These are phyloP conservation scores for Danio rerio DNA, from an alignment of 2,113 vertebrate species.

Conservation along the genomic window DNA sequence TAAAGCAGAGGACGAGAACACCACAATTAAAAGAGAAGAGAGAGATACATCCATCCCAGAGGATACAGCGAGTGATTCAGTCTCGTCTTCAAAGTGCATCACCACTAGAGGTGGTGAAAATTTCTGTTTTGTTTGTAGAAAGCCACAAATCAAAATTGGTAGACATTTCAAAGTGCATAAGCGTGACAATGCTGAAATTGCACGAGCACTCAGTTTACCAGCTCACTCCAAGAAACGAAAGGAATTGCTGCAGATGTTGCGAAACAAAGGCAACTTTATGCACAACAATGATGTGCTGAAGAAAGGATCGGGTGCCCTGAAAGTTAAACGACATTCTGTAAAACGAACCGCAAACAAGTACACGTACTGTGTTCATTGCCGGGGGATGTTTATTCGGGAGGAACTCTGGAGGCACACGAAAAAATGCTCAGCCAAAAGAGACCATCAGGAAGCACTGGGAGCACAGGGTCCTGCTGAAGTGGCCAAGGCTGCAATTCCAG, in stretches of 20 bases:
- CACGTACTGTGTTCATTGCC: not conserved
- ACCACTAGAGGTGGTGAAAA: too few species aligned
- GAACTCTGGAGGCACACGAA: not conserved
- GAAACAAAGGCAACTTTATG: not conserved
- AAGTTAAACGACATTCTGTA: not conserved
- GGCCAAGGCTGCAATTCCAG: not conserved
- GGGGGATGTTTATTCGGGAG: not conserved
- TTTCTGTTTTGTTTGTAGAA: too few species aligned
- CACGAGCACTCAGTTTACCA: too few species aligned
- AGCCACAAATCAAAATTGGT: too few species aligned
- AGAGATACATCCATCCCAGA: too few species aligned
- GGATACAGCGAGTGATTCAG: too few species aligned
- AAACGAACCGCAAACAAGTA: not conserved
- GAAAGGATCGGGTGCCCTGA: not conserved
- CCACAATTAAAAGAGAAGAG: too few species aligned
- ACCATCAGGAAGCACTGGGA: not conserved
- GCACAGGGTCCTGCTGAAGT: not conserved
- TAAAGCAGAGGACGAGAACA: too few species aligned
- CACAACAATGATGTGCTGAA: not conserved
- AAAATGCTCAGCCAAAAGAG: not conserved
- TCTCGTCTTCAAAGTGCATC: too few species aligned
- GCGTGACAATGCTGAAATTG: too few species aligned
- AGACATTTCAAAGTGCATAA: too few species aligned
- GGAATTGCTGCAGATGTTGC: not conserved
- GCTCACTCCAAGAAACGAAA: too few species aligned